These are phyloP conservation scores for Drosophila ficusphila DNA, from an alignment of 1,140 invertebrate species.

Conservation along the genomic window DNA sequence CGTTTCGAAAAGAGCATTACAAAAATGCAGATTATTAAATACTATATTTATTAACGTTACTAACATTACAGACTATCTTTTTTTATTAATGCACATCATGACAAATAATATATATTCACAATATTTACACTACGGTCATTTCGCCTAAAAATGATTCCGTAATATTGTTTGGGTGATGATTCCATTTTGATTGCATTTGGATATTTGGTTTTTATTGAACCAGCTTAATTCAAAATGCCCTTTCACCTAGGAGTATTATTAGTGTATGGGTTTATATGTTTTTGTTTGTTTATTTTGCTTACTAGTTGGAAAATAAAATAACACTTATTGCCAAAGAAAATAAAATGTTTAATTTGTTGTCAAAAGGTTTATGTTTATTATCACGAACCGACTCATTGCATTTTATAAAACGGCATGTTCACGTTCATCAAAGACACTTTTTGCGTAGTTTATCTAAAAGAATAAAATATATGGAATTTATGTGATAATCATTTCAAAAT, in stretches of 20 bases:
- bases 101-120: conserved; percentile 26
- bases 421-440: conserved; percentile 93
- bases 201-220: conserved; percentile 33
- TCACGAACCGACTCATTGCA: conserved; percentile 44
- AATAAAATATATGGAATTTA: conserved; percentile 71
- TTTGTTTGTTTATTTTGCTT: conserved; percentile 3
- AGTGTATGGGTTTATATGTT: neutral
- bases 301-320: conserved; percentile 12
- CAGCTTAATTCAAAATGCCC: conserved; percentile 1
- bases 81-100: conserved; percentile 29
- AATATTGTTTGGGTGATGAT: conserved; percentile 6
- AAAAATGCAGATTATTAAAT: conserved; percentile 80
- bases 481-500: conserved; percentile 37
- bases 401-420: conserved; percentile 70
- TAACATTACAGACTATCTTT: conserved; percentile 22
- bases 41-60: conserved; percentile 22
- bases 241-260: neutral
- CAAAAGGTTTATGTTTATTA: conserved; percentile 46
- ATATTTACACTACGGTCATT: conserved; percentile 1
- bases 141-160: conserved; percentile 1
- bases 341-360: conserved; percentile 27
- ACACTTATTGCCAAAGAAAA: conserved; percentile 39
- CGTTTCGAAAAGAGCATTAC: conserved; percentile 96
- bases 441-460: conserved; percentile 93
- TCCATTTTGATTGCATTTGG: conserved; percentile 39